Conservation (phyloP, 2,888 invertebrate species). For the Griposia aprilina region DNA sequence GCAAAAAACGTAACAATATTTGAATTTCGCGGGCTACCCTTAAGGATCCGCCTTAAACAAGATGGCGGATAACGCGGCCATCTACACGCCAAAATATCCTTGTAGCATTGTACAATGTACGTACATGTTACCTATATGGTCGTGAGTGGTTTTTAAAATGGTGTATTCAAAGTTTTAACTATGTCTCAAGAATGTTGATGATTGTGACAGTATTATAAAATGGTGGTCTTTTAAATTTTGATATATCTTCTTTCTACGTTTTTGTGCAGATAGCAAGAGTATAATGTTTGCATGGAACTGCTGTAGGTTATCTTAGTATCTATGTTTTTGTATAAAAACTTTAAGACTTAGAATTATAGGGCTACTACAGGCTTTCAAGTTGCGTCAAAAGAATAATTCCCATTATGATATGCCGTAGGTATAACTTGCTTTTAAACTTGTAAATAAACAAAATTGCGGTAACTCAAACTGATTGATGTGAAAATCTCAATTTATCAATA, state of each 20-base stretch:
- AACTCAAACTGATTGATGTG: background rate
- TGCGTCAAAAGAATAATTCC: background rate
- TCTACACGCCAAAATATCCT: background rate
- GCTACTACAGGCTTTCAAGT: background rate
- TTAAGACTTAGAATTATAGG: background rate
- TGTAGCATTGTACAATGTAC: no score
- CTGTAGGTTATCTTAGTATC: background rate
- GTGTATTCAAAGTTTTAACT: background rate
- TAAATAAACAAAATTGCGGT: background rate
- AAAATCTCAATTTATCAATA: constrained; percentile 1
- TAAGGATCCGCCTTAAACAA: no score
- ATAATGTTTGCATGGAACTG: background rate
- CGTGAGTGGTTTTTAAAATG: no score
- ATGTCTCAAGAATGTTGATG: no score
- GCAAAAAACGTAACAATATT: no score
- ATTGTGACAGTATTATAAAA: background rate
- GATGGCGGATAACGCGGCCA: background rate
- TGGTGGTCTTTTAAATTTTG: background rate
- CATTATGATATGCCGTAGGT: background rate
- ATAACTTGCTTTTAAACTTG: background rate
- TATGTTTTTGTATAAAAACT: background rate
- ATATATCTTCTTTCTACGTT: background rate
- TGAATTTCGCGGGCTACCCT: no score
- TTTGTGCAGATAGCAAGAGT: background rate
- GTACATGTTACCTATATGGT: no score